These are phyloP conservation scores for Echiichthys vipera DNA, from an alignment of 2,797 vertebrate genomes.

Conservation along the genomic window DNA sequence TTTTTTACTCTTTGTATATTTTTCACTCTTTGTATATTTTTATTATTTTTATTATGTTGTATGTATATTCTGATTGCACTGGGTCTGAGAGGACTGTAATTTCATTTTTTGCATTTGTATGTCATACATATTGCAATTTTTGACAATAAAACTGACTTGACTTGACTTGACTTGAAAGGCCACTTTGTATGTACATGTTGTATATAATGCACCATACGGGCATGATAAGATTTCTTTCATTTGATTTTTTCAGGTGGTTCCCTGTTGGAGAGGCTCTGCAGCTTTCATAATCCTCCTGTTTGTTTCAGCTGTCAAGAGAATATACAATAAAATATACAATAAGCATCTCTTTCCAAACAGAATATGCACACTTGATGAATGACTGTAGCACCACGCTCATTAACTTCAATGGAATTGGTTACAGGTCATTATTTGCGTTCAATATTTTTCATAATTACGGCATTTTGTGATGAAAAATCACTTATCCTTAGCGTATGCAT, in stretches of 20 bases:
- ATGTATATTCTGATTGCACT: too few relatives aligned
- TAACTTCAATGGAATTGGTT: slow-evolving; percentile 24
- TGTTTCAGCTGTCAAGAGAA: slow-evolving; percentile 14
- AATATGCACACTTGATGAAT: slow-evolving; percentile 18
- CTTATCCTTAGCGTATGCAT: not conserved
- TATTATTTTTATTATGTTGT: too few relatives aligned
- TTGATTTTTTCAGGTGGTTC: too few relatives aligned
- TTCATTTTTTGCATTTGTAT: too few relatives aligned
- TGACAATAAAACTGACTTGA: too few relatives aligned
- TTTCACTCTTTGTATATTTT: too few relatives aligned
- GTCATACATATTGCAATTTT: too few relatives aligned
- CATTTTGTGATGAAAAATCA: not conserved
- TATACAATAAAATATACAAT: slow-evolving; percentile 8
- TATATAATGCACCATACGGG: slow-evolving; percentile 1
- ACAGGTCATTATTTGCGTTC: slow-evolving; percentile 29
- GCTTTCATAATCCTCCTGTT: slow-evolving; percentile 23
- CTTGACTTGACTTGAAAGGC: too few relatives aligned
- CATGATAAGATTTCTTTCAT: slow-evolving; percentile 1
- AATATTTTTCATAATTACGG: slow-evolving; percentile 12
- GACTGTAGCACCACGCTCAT: slow-evolving; percentile 12
- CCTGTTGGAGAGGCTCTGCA: slow-evolving; percentile 1
- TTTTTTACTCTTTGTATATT: too few relatives aligned
- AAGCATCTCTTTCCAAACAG: not conserved
- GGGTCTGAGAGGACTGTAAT: too few relatives aligned
- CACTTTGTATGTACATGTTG: not conserved